A percentile compares a stretch with the other conserved stretches of the same genome.
These are phyloP conservation scores for Monodelphis domestica DNA, from an alignment of 2,797 vertebrate genomes.

Conservation along the genomic window DNA sequence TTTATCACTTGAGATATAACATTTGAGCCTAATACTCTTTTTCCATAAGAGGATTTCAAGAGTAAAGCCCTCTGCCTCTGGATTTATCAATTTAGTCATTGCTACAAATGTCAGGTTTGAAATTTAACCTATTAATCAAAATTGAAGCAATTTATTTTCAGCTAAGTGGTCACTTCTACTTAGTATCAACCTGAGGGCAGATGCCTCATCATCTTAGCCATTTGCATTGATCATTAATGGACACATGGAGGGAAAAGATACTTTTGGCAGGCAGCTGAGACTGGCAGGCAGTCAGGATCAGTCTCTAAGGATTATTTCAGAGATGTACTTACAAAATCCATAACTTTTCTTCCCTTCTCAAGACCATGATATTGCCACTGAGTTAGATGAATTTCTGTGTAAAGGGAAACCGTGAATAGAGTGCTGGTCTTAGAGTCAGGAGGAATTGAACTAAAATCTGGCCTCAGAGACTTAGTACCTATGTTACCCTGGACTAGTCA, in stretches of 20 bases:
- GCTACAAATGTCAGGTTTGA: slow-evolving; percentile 78
- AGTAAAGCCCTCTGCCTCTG: slow-evolving; percentile 44
- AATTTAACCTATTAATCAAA: slow-evolving; percentile 80
- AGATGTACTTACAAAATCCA: neutral
- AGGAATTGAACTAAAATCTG: neutral
- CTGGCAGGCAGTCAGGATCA: slow-evolving; percentile 40
- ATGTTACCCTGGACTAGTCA: neutral
- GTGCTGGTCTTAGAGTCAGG: neutral
- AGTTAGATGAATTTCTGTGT: neutral
- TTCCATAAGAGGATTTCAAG: neutral
- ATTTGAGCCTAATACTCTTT: neutral
- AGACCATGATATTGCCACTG: neutral
- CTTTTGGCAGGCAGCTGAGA: slow-evolving; percentile 55
- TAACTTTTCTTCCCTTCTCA: neutral
- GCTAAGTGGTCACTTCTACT: slow-evolving; percentile 82
- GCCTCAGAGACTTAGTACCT: neutral
- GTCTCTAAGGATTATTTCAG: neutral
- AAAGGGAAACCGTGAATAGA: neutral
- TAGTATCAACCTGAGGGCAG: slow-evolving; percentile 74
- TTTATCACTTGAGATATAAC: neutral
- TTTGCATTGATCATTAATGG: slow-evolving; percentile 78
- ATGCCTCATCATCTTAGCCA: slow-evolving; percentile 78
- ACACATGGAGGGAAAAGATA: slow-evolving; percentile 70
- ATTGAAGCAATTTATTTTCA: slow-evolving; percentile 61
- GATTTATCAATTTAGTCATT: slow-evolving; percentile 74